Evolutionary conservation across 2,888 invertebrate genomes (phyloP).

Genomic region (Ectemnius continuus): DNA sequence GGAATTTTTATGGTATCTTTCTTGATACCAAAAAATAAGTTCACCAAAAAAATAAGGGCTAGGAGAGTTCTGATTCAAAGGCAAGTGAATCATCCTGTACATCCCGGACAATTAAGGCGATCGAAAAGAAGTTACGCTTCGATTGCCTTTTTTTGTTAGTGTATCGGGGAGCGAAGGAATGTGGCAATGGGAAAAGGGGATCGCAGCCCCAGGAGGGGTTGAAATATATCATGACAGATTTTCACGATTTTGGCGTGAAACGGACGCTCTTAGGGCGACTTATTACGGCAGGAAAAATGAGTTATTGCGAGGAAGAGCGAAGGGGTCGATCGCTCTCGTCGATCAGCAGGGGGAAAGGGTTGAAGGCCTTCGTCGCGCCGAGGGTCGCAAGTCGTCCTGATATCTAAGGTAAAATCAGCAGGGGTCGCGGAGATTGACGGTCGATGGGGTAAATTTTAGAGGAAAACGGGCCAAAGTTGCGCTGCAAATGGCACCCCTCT

Average conservation of each 20-base stretch:
- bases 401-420: conserved; percentile 45
- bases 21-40: too few relatives aligned
- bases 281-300: conserved; percentile 38
- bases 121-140: neutral
- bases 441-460: conserved; percentile 42
- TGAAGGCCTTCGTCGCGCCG: conserved; percentile 14
- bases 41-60: too few relatives aligned
- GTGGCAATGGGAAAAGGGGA: conserved; percentile 15
- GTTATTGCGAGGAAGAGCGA: conserved; percentile 40
- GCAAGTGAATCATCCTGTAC: too few relatives aligned
- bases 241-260: conserved; percentile 65
- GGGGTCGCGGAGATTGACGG: conserved; percentile 38
- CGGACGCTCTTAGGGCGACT: conserved; percentile 25
- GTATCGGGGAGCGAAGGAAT: neutral
- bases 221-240: conserved; percentile 60
- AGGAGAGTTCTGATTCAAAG: too few relatives aligned
- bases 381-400: conserved; percentile 36
- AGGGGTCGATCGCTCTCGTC: conserved; percentile 33
- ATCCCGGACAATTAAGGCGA: neutral
- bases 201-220: conserved; percentile 28
- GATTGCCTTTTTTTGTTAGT: neutral
- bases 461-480: conserved; percentile 37
- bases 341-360: conserved; percentile 42
- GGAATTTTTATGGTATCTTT: too few relatives aligned
- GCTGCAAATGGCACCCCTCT: conserved; percentile 23